phyloP scores from a whole-genome alignment of 2,888 invertebrate genomes.

The Eupithecia centaureata region DNA sequence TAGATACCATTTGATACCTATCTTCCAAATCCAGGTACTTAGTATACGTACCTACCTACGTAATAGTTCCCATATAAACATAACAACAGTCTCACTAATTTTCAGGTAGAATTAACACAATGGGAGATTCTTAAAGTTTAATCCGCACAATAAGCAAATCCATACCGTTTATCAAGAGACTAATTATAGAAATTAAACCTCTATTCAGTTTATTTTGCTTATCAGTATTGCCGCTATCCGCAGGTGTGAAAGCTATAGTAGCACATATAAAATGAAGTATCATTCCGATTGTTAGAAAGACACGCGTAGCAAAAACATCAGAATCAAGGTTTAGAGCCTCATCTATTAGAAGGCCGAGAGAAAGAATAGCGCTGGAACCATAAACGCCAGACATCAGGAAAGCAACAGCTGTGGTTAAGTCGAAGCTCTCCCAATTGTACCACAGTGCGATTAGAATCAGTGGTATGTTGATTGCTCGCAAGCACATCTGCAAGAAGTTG shows the following conservation, averaged over 20 bases:
- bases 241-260: constrained; percentile 44
- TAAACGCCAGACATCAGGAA: constrained; percentile 62
- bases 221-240: not conserved
- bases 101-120: too few relatives aligned
- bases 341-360: constrained; percentile 62
- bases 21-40: too few relatives aligned
- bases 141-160: not conserved
- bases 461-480: constrained; percentile 54
- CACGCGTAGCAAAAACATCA: constrained; percentile 49
- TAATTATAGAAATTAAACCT: constrained; percentile 7
- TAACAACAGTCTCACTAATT: too few relatives aligned
- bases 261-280: constrained; percentile 49
- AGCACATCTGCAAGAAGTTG: constrained; percentile 56
- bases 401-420: constrained; percentile 46
- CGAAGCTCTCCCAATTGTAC: constrained; percentile 54
- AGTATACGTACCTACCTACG: too few relatives aligned
- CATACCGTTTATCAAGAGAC: not conserved
- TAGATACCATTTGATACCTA: too few relatives aligned
- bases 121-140: too few relatives aligned
- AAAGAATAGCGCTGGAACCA: constrained; percentile 54
- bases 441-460: constrained; percentile 55
- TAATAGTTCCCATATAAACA: too few relatives aligned
- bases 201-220: constrained; percentile 1
- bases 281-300: constrained; percentile 50
- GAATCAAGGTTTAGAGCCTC: constrained; percentile 50